Base-by-base conservation (phyloP, 2,888 invertebrate genomes). In the Tetanocera ferruginea region DNA sequence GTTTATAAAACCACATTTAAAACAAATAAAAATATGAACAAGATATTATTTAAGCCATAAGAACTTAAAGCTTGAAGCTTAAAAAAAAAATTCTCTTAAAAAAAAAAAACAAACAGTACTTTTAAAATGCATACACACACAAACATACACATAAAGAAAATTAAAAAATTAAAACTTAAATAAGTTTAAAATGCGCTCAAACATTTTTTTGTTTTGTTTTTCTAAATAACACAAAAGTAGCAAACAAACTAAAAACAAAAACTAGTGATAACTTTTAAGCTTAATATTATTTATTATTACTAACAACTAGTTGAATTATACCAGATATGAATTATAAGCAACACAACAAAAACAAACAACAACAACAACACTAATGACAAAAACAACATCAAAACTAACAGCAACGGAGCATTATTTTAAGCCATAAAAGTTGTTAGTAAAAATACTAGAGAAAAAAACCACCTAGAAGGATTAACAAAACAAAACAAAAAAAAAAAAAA, bases 251-350 rank as follows among this genome's bases (percentile, higher is more conserved):
- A 31, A 69, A 49, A 25, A 51, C 57, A 72, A 11, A 55, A n/a
- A 17, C 57, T 72, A 60, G 60, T 72, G 72, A 57, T 72, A 57
- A 72, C 37, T 60, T 19, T 57, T 72, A 72, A 72, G 60, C 52
- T 51, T 43, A 57, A 37, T 11, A 14, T 37, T 6, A 37, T 57
- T n/a, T 72, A 64, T 64, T 28, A 9, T 6, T 28, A 28, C 31
- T 28, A 64, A 64, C 23, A 64, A 31, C 31, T 64, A 31, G 64
- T 64, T 64, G 64, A 64, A 31, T 64, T 64, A 8, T 28, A 64
- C 31, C 34, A 31, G 25, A 28, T 64, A 8, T 64, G 19, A 28
- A 60, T 28, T 60, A 60, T 19, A 25, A 28, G 19, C n/a, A 60
- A 8, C 9, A 23, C 8, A 55, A 23, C 55, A 8, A 55, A 19